Percentiles rank a stretch among this genome's conserved stretches.
Evolutionary conservation across 2,113 vertebrate species (phyloP).

Genomic region (Sclerurus mexicanus): DNA sequence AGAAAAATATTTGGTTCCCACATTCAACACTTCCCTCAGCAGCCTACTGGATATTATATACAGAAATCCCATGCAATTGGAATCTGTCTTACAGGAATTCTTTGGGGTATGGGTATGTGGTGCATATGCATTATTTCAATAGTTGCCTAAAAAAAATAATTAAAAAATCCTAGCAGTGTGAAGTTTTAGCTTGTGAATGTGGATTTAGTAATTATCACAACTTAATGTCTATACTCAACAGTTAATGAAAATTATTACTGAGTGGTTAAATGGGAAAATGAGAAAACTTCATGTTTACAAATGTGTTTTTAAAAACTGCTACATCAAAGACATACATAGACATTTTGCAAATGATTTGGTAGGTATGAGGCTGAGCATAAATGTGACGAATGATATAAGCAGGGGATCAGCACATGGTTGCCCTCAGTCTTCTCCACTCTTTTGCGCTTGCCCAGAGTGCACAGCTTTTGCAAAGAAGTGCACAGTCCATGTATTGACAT

Average conservation of each 20-base stretch:
- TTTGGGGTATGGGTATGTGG: not conserved
- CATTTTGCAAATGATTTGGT: rapidly evolving
- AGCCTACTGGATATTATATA: not conserved
- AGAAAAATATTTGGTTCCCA: not conserved
- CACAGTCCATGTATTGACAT: not conserved
- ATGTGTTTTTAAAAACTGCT: not conserved
- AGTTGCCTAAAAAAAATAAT: not conserved
- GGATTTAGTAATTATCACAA: not conserved
- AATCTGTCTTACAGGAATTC: not conserved
- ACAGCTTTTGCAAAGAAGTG: not conserved
- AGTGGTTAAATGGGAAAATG: not conserved
- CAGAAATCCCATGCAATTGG: not conserved
- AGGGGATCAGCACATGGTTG: not conserved
- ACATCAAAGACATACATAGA: not conserved
- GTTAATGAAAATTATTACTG: not conserved
- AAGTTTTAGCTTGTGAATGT: not conserved
- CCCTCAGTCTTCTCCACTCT: not conserved
- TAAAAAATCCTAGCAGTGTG: not conserved
- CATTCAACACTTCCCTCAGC: not conserved
- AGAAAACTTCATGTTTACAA: not conserved
- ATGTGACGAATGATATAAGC: not conserved
- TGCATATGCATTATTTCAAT: not conserved
- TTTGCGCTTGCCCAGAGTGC: not conserved
- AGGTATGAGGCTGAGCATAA: not conserved
- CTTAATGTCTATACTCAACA: not conserved